Percentiles rank a stretch among this genome's conserved stretches.
Conservation (phyloP, 1,140 invertebrate species). For the Lordiphosa collinella region DNA sequence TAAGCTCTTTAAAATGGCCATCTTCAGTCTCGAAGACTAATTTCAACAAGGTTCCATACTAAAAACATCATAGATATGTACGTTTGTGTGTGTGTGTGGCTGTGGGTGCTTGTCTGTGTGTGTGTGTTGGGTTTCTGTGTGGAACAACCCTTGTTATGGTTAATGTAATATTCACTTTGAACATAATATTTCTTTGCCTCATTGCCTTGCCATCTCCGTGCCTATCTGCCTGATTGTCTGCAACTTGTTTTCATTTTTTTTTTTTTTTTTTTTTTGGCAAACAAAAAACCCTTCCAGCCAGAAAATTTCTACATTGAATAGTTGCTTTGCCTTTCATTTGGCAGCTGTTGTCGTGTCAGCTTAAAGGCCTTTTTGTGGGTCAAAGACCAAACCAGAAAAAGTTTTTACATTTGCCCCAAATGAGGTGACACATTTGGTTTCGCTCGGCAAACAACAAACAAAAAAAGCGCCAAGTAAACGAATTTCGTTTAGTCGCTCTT, state of each 20-base stretch:
- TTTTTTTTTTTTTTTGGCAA: too few relatives aligned
- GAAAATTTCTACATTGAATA: too few relatives aligned
- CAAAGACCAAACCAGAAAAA: not conserved
- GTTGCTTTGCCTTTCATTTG: too few relatives aligned
- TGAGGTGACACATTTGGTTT: not conserved
- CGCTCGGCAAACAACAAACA: not conserved
- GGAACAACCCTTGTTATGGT: constrained; percentile 42
- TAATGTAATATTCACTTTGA: constrained; percentile 58
- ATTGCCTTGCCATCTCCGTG: not conserved
- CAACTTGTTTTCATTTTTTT: constrained; percentile 4
- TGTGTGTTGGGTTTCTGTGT: not conserved
- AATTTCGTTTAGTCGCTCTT: constrained; percentile 32
- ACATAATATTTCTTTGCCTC: constrained; percentile 45
- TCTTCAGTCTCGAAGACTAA: too few relatives aligned
- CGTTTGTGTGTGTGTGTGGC: not conserved
- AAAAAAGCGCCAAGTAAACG: constrained; percentile 21
- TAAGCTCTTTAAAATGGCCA: too few relatives aligned
- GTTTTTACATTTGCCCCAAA: not conserved
- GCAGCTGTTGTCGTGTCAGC: too few relatives aligned
- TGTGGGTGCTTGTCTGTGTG: not conserved
- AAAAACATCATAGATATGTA: not conserved
- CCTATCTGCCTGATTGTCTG: constrained; percentile 9
- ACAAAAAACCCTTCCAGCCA: too few relatives aligned
- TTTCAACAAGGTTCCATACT: too few relatives aligned
- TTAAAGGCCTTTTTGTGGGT: not conserved